These are phyloP conservation scores for Drosophila siamana DNA, from an alignment of 2,888 invertebrate species.

Conservation along the genomic window DNA sequence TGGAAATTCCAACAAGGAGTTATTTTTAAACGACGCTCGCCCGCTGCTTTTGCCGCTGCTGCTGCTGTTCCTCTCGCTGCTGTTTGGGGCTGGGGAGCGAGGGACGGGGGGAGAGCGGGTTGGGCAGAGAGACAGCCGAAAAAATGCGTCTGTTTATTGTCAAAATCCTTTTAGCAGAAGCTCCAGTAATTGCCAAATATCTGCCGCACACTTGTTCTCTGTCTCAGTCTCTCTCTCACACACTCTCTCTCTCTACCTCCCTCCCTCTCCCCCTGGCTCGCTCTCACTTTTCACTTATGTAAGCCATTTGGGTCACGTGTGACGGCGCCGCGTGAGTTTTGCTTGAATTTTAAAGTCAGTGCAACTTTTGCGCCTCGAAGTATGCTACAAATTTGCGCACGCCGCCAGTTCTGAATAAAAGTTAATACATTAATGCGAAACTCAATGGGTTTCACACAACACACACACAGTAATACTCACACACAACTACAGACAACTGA, in stretches of 20 bases:
- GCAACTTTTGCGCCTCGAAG: conserved; percentile 52
- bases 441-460: conserved; percentile 63
- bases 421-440: conserved; percentile 66
- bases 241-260: neutral
- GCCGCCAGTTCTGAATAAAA: conserved; percentile 41
- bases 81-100: neutral
- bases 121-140: too few relatives aligned
- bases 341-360: conserved; percentile 42
- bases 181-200: conserved; percentile 29
- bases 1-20: conserved; percentile 75
- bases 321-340: conserved; percentile 20
- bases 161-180: conserved; percentile 62
- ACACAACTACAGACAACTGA: conserved; percentile 11
- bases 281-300: neutral
- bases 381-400: conserved; percentile 50
- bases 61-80: neutral
- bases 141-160: conserved; percentile 72
- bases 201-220: neutral
- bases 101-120: too few relatives aligned
- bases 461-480: conserved; percentile 19
- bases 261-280: neutral
- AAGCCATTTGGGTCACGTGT: conserved; percentile 25
- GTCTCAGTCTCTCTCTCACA: too few relatives aligned
- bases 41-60: conserved; percentile 4
- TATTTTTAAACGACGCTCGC: conserved; percentile 73